Conservation (phyloP, 1,140 invertebrate genomes). For the Phthorimaea operculella region DNA sequence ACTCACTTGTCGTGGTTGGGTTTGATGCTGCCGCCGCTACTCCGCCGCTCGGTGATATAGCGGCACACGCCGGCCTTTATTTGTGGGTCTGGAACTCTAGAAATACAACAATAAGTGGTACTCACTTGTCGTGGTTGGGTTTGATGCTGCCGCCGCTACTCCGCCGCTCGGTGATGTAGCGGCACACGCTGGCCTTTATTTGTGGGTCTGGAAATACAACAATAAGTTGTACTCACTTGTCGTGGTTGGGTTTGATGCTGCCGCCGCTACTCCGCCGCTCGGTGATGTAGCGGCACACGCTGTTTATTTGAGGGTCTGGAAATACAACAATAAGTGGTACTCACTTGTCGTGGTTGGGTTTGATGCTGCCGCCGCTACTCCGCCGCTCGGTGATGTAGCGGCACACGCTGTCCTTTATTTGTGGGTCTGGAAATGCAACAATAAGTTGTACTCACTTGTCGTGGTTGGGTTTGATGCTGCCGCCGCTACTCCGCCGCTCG, state of each 20-base stretch:
- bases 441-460: constrained; percentile 60
- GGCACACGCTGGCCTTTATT: constrained; percentile 82
- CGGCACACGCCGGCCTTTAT: constrained; percentile 84
- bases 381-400: constrained; percentile 72
- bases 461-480: constrained; percentile 37
- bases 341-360: constrained; percentile 56
- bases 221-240: constrained; percentile 59
- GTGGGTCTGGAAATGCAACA: constrained; percentile 73
- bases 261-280: constrained; percentile 41
- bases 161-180: constrained; percentile 72
- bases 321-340: constrained; percentile 20
- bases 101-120: too few relatives aligned
- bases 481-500: constrained; percentile 44
- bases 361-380: constrained; percentile 26
- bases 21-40: constrained; percentile 32
- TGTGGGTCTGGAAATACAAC: constrained; percentile 76
- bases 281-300: constrained; percentile 77
- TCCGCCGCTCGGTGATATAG: constrained; percentile 70
- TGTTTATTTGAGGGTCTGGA: constrained; percentile 85
- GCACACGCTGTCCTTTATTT: constrained; percentile 78
- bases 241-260: constrained; percentile 38
- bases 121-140: constrained; percentile 57
- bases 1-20: constrained; percentile 58
- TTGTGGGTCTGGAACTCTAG: constrained; percentile 84
- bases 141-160: constrained; percentile 33